Percentiles rank a stretch among this genome's conserved stretches.
These are phyloP conservation scores for Nesospiza acunhae DNA, from an alignment of 2,113 vertebrate species.

Conservation along the genomic window DNA sequence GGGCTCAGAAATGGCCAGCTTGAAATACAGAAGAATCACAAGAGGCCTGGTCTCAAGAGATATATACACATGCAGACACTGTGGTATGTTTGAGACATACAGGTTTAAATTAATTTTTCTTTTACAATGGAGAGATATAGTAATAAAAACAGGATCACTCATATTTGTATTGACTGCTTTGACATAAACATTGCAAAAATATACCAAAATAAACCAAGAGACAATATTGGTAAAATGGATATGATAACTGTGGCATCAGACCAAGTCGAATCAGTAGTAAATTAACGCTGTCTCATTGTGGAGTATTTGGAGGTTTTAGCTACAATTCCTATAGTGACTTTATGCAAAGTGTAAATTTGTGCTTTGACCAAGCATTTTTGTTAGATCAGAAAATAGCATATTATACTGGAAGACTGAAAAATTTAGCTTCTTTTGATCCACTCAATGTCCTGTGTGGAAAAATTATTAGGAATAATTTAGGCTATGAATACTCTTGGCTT, in stretches of 20 bases:
- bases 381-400: not conserved
- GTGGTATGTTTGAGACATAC: not conserved
- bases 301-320: too few relatives aligned
- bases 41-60: not conserved
- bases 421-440: not conserved
- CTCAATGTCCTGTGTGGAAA: not conserved
- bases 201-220: not conserved
- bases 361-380: not conserved
- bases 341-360: not conserved
- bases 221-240: not conserved
- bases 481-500: not conserved
- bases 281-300: not conserved
- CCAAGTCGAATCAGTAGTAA: not conserved
- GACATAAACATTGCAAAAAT: not conserved
- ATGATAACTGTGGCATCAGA: not conserved
- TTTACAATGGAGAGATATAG: not conserved
- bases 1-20: not conserved
- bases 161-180: not conserved
- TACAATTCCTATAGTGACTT: not conserved
- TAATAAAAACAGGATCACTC: not conserved
- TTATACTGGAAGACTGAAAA: not conserved
- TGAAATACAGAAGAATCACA: not conserved
- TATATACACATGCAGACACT: not conserved
- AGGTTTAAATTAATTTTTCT: not conserved
- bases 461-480: not conserved